A percentile compares a stretch with the other conserved stretches of the same genome.
These are phyloP conservation scores for Esox lucius DNA, from an alignment of 2,797 vertebrate genomes.

Conservation along the genomic window DNA sequence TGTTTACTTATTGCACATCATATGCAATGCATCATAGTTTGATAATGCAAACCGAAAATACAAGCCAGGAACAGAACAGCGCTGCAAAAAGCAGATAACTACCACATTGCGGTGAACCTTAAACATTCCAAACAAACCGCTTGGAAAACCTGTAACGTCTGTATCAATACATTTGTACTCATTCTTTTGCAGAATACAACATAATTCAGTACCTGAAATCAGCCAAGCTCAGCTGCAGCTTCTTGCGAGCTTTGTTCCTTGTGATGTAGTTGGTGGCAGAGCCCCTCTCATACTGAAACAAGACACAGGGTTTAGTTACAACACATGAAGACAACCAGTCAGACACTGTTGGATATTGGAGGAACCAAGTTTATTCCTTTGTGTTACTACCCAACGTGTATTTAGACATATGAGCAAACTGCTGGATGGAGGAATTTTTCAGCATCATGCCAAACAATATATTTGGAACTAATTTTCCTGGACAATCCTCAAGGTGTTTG, in stretches of 20 bases:
- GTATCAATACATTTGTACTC: too few relatives aligned
- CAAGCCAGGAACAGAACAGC: too few relatives aligned
- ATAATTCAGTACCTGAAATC: constrained; percentile 85
- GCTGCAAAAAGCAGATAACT: too few relatives aligned
- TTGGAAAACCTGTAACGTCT: neutral
- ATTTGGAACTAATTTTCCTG: neutral
- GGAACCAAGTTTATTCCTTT: neutral
- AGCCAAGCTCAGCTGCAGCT: constrained; percentile 88
- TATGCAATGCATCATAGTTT: too few relatives aligned
- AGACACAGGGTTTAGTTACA: neutral
- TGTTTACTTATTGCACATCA: too few relatives aligned
- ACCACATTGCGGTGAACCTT: too few relatives aligned
- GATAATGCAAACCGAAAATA: too few relatives aligned
- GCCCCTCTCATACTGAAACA: constrained; percentile 85
- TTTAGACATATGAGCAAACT: neutral
- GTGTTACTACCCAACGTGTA: neutral
- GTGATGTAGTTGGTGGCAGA: constrained; percentile 95
- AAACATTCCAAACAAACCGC: neutral
- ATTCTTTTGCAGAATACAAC: neutral
- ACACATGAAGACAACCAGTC: neutral
- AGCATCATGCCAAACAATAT: neutral
- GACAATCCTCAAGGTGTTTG: too few relatives aligned
- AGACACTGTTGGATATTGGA: neutral
- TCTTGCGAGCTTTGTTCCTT: constrained; percentile 94
- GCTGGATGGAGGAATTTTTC: neutral